Percentiles rank a stretch among this genome's conserved stretches.
These are phyloP conservation scores for Eilema sororculum DNA, from an alignment of 2,888 invertebrate species.

Conservation along the genomic window DNA sequence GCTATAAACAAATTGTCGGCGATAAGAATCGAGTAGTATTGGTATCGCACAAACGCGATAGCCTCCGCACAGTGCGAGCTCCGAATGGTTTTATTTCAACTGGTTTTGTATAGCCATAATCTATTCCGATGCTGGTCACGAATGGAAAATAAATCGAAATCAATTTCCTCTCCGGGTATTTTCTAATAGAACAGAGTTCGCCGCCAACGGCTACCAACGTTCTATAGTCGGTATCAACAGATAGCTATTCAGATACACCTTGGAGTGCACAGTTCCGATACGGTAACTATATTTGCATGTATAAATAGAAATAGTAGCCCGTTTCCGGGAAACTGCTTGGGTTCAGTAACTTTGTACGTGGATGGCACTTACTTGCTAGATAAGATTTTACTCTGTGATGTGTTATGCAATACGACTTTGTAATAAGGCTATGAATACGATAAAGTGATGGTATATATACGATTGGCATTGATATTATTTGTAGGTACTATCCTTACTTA, in stretches of 20 bases:
- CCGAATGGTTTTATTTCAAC: slow-evolving; percentile 53
- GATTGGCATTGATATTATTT: too few species aligned
- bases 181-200: slow-evolving; percentile 69
- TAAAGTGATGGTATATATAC: too few species aligned
- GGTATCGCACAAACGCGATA: slow-evolving; percentile 59
- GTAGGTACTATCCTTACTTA: too few species aligned
- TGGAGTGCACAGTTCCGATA: slow-evolving; percentile 37
- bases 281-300: slow-evolving; percentile 48
- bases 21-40: slow-evolving; percentile 48
- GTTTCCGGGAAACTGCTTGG: slow-evolving; percentile 56
- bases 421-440: background rate
- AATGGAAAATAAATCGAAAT: slow-evolving; percentile 82
- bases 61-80: slow-evolving; percentile 46
- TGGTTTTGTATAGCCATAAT: slow-evolving; percentile 72
- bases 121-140: slow-evolving; percentile 75
- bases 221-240: slow-evolving; percentile 28
- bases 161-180: slow-evolving; percentile 75
- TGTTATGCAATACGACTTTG: slow-evolving; percentile 1
- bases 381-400: slow-evolving; percentile 3
- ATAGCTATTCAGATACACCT: slow-evolving; percentile 24
- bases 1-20: slow-evolving; percentile 60
- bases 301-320: slow-evolving; percentile 42
- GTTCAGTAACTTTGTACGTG: slow-evolving; percentile 41
- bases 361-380: background rate
- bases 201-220: slow-evolving; percentile 57